Conservation (phyloP, 2,113 vertebrate species). For the Anas platyrhynchos region DNA sequence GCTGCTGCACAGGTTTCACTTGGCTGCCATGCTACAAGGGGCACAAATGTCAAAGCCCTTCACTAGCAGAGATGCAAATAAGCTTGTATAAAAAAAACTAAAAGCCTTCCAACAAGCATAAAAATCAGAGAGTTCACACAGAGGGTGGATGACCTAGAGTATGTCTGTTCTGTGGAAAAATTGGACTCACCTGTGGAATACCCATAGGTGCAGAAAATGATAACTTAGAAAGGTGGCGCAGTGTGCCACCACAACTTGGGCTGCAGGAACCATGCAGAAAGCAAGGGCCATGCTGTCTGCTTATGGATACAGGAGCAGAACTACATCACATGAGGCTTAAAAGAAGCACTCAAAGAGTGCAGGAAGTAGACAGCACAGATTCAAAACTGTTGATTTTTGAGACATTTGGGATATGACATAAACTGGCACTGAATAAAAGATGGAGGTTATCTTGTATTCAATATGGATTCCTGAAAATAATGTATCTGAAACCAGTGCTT, state of each 20-base stretch:
- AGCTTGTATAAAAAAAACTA: not conserved
- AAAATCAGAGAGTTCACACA: not conserved
- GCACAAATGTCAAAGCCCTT: not conserved
- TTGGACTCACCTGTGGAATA: not conserved
- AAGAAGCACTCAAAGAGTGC: not conserved
- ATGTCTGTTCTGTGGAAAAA: not conserved
- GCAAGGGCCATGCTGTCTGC: not conserved
- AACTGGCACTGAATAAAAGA: not conserved
- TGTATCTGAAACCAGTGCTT: not conserved
- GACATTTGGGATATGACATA: accelerated
- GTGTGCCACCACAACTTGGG: accelerated
- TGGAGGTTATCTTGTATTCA: not conserved
- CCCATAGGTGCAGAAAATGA: not conserved
- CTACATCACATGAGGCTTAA: not conserved
- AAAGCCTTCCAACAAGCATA: not conserved
- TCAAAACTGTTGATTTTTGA: not conserved
- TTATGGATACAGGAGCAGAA: not conserved
- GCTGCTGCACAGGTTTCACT: not conserved
- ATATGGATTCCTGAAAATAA: not conserved
- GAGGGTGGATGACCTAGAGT: not conserved
- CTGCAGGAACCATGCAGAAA: not conserved
- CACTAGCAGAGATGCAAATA: not conserved
- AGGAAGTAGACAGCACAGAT: not conserved
- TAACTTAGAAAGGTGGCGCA: not conserved
- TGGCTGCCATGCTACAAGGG: accelerated